phyloP scores from a whole-genome alignment of 2,888 invertebrate genomes.

The Aphidoletes aphidimyza region DNA sequence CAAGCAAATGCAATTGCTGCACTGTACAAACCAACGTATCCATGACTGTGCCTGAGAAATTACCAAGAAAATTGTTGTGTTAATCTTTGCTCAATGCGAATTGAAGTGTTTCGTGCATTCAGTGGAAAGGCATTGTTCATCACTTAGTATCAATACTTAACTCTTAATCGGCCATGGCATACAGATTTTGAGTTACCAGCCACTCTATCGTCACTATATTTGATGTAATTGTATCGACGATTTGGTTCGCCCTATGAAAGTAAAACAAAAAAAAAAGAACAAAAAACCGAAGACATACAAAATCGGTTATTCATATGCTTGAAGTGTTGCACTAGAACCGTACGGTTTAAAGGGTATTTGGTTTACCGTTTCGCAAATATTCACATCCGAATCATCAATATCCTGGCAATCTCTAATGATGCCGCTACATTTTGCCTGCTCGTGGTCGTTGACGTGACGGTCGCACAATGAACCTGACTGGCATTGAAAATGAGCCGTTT shows the following conservation, averaged over 20 bases:
- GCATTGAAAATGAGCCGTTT: slow-evolving; percentile 73
- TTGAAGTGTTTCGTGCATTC: not conserved
- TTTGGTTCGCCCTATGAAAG: slow-evolving; percentile 7
- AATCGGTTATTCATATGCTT: too few relatives aligned
- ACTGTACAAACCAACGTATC: slow-evolving; percentile 69
- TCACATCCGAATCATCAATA: slow-evolving; percentile 82
- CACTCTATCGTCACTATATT: slow-evolving; percentile 27
- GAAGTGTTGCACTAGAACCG: too few relatives aligned
- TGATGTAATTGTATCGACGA: slow-evolving; percentile 42
- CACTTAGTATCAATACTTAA: slow-evolving; percentile 49
- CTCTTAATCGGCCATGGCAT: slow-evolving; percentile 50
- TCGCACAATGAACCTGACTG: slow-evolving; percentile 73
- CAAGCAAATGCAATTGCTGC: slow-evolving; percentile 70
- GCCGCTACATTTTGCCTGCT: slow-evolving; percentile 70
- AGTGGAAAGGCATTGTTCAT: not conserved
- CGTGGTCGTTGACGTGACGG: slow-evolving; percentile 65
- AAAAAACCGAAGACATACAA: too few relatives aligned
- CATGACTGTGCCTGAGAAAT: slow-evolving; percentile 67
- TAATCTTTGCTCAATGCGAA: not conserved
- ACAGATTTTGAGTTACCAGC: slow-evolving; percentile 21
- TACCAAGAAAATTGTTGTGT: not conserved
- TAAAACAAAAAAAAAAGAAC: not conserved
- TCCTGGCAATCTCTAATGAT: slow-evolving; percentile 73
- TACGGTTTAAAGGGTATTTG: slow-evolving; percentile 56
- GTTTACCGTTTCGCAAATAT: slow-evolving; percentile 77